Evolutionary conservation across 2,797 vertebrate genomes (phyloP).

Genomic region (Carduelis carduelis): DNA sequence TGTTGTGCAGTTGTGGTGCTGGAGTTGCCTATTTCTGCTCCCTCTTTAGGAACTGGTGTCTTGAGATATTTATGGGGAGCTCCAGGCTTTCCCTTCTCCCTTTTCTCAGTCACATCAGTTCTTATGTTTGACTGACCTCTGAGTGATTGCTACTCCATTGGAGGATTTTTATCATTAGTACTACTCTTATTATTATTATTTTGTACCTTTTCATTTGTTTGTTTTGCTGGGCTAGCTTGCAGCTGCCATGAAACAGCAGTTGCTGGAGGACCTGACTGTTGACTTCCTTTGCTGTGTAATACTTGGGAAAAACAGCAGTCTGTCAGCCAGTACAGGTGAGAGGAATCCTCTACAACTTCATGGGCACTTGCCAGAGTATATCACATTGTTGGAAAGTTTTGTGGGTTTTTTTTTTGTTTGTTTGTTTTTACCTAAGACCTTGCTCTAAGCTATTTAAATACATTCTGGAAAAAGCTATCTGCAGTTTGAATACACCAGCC

Average conservation of each 20-base stretch:
- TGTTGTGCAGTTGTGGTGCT: neutral
- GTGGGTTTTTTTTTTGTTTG: neutral
- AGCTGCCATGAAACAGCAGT: neutral
- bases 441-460: slow-evolving; percentile 32
- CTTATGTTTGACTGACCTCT: neutral
- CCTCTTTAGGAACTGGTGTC: neutral
- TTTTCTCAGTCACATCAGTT: neutral
- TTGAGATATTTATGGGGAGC: neutral
- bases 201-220: neutral
- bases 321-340: neutral
- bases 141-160: neutral
- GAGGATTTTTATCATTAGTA: neutral
- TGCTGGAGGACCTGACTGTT: neutral
- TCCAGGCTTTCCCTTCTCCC: neutral
- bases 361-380: neutral
- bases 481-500: slow-evolving; percentile 61
- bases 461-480: slow-evolving; percentile 54
- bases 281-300: neutral
- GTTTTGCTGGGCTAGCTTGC: neutral
- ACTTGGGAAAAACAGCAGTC: neutral
- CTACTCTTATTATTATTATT: neutral
- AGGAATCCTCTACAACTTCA: neutral
- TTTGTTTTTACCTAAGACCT: neutral
- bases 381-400: neutral
- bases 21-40: neutral